Evolutionary conservation across 2,888 invertebrate species (phyloP), one percentile per base, ranked within the genome.

Genomic region (Thelaira solivaga): DNA sequence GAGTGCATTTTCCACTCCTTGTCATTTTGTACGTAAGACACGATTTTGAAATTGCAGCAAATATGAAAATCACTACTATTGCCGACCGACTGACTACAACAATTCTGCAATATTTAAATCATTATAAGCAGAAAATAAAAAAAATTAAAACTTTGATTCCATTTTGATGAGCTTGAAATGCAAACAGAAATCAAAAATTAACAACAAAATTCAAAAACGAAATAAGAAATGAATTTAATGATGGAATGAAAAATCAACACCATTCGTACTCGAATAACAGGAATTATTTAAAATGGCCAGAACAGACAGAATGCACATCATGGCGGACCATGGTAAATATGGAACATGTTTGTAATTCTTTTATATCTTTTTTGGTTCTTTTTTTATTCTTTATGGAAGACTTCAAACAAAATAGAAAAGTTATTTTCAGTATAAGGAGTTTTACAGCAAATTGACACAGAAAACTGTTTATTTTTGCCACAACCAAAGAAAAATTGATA

Each of bases 141-240:
- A 13, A 18, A 11, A 57, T 22, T n/a, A 10, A n/a, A 45, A 55
- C 36, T 39, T 47, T 74, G 69, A 69, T 69, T 78, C 45, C 16
- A 53, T 78, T 78, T 74, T 65, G 68, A 78, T 69, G 74, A 78
- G 74, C 43, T 45, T 18, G 13, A 77, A 74, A 67, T 57, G 55
- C 74, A 78, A 78, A 74, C 59, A 74, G 59, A 64, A 69, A 59
- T 64, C 59, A 2, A 45, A n/a, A 72, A 62, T 72, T 72, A 62
- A 43, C 62, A 72, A 55, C 43, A 53, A 71, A 71, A 11, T 39
- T 8, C 34, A 36, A 51, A 75, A 47, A 57, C 59, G n/a, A n/a
- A n/a, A n/a, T 24, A 26, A 34, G 20, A 65, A 65, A 49, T 22
- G 36, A 36, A 59, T 45, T 68, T 73, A 73, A 77, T 77, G 73